A percentile compares a stretch with the other conserved stretches of the same genome.
Evolutionary conservation across 2,113 vertebrate species (phyloP).

Genomic region (Dasyprocta punctata): DNA sequence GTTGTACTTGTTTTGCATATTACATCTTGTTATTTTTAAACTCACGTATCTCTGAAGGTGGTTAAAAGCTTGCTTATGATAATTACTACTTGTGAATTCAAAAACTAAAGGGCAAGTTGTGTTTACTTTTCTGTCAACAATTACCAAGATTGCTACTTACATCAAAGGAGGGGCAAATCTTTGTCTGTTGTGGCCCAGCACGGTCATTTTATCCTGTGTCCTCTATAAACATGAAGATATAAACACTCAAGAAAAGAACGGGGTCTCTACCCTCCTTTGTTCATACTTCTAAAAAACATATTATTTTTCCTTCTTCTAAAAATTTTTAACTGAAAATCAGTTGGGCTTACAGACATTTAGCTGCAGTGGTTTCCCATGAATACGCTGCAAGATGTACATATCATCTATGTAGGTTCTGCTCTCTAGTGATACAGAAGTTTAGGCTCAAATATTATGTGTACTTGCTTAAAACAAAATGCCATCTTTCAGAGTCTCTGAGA

Average conservation of each 20-base stretch:
- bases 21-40: constrained; percentile 44
- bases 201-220: neutral
- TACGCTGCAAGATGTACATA: constrained; percentile 30
- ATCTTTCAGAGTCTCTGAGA: constrained; percentile 60
- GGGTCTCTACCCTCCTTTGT: neutral
- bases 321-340: constrained; percentile 52
- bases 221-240: neutral
- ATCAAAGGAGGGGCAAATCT: constrained; percentile 21
- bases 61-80: constrained; percentile 40
- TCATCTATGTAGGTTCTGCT: constrained; percentile 52
- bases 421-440: constrained; percentile 49
- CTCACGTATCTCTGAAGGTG: constrained; percentile 23
- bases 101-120: constrained; percentile 20
- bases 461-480: constrained; percentile 69
- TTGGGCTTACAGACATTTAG: constrained; percentile 43
- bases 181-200: neutral
- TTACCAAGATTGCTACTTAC: neutral
- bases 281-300: constrained; percentile 25
- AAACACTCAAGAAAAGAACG: neutral
- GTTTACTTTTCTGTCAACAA: constrained; percentile 54
- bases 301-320: constrained; percentile 32
- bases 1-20: constrained; percentile 16
- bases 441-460: constrained; percentile 52
- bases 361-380: constrained; percentile 30
- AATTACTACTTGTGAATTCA: constrained; percentile 54